phyloP scores from a whole-genome alignment of 1,140 invertebrate species.

The Tetraneura akinire region DNA sequence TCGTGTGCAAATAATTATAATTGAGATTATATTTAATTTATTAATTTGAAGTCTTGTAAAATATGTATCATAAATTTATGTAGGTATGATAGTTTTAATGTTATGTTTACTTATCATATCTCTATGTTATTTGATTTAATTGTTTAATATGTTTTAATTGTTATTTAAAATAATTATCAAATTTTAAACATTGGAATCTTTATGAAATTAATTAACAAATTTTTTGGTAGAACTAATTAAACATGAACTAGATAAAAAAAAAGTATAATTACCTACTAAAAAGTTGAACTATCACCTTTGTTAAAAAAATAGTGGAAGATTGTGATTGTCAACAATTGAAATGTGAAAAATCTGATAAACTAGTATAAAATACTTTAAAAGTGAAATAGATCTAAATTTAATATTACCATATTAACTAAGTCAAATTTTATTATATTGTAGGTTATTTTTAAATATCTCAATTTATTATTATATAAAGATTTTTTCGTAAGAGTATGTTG shows the following conservation, averaged over 20 bases:
- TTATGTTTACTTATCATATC: neutral
- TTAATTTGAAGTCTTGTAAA: neutral
- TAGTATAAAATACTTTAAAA: too few species aligned
- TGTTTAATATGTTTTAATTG: too few species aligned
- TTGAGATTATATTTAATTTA: too few species aligned
- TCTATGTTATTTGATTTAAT: neutral
- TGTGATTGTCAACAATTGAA: too few species aligned
- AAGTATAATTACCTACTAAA: neutral
- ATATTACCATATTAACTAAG: neutral
- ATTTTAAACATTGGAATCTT: neutral
- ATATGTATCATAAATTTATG: neutral
- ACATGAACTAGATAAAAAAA: conserved; percentile 12
- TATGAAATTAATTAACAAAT: neutral
- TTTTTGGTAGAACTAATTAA: conserved; percentile 37
- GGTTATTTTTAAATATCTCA: too few species aligned
- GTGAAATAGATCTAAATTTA: neutral
- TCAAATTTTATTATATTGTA: neutral
- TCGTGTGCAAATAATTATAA: neutral
- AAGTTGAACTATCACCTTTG: conserved; percentile 11
- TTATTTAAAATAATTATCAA: neutral
- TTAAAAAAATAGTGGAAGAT: neutral
- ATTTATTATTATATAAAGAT: too few species aligned
- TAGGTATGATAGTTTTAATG: neutral
- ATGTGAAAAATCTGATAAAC: neutral
- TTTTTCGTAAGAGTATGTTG: too few species aligned